A percentile compares a stretch with the other conserved stretches of the same genome.
Evolutionary conservation across 2,113 vertebrate genomes (phyloP).

Genomic region (Oxyruncus cristatus): DNA sequence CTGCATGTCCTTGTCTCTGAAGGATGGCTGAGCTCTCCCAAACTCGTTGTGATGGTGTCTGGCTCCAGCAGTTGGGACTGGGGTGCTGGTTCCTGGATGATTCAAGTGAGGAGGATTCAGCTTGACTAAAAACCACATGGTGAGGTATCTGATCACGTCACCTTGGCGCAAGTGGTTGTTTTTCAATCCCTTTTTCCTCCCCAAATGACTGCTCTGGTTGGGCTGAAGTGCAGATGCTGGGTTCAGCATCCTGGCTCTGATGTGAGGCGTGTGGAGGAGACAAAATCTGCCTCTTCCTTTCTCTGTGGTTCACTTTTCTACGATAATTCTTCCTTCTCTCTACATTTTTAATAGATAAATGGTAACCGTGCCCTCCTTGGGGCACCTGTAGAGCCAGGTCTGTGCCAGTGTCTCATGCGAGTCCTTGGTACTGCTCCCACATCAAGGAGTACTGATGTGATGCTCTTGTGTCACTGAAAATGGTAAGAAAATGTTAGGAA

Average conservation of each 20-base stretch:
- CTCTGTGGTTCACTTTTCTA: not conserved
- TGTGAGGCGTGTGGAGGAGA: not conserved
- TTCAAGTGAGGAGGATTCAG: not conserved
- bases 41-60: not conserved
- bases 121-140: accelerated
- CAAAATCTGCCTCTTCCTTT: not conserved
- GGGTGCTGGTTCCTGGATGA: not conserved
- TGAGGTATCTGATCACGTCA: not conserved
- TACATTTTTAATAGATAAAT: not conserved
- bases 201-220: not conserved
- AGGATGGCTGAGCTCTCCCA: not conserved
- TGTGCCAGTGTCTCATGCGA: not conserved
- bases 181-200: not conserved
- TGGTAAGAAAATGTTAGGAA: not conserved
- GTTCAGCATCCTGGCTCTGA: not conserved
- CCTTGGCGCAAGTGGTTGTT: not conserved
- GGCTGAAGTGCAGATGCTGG: not conserved
- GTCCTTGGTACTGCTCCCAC: not conserved
- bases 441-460: not conserved
- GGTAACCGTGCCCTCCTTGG: not conserved
- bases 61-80: not conserved
- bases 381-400: not conserved
- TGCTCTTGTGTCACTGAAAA: not conserved
- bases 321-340: not conserved
- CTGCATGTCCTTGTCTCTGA: not conserved